Evolutionary conservation across 2,888 invertebrate genomes (phyloP).

Genomic region (Lasioglossum oenotherae): DNA sequence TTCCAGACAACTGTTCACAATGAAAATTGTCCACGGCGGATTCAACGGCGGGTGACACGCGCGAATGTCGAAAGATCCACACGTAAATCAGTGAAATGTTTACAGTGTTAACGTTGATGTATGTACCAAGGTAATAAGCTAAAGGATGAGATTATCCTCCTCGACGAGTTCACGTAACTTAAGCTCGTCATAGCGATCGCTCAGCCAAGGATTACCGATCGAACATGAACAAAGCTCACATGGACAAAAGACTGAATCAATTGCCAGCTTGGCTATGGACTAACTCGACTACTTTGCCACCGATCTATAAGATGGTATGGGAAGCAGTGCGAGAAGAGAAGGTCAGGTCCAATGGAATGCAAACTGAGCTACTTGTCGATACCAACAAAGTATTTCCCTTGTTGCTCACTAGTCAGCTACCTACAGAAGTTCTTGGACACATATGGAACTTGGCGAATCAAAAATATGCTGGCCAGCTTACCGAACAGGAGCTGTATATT

Average conservation of each 20-base stretch:
- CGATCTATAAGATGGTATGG: slow-evolving; percentile 84
- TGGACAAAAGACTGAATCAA: slow-evolving; percentile 79
- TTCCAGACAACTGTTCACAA: slow-evolving; percentile 11
- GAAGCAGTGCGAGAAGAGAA: slow-evolving; percentile 82
- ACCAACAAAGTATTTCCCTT: slow-evolving; percentile 84
- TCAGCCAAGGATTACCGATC: slow-evolving; percentile 56
- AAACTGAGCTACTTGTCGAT: slow-evolving; percentile 80
- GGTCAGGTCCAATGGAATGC: slow-evolving; percentile 69
- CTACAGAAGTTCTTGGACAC: slow-evolving; percentile 84
- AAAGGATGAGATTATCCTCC: slow-evolving; percentile 58
- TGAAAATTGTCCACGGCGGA: slow-evolving; percentile 30
- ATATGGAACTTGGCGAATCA: slow-evolving; percentile 85
- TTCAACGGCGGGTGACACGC: slow-evolving; percentile 42
- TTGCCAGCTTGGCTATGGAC: slow-evolving; percentile 84
- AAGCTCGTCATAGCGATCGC: slow-evolving; percentile 47
- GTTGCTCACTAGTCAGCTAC: slow-evolving; percentile 84
- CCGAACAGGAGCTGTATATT: slow-evolving; percentile 84
- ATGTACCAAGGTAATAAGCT: slow-evolving; percentile 62
- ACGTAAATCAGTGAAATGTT: slow-evolving; percentile 47
- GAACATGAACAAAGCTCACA: slow-evolving; percentile 75
- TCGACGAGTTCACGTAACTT: slow-evolving; percentile 63
- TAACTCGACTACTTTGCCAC: slow-evolving; percentile 82
- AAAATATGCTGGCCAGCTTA: slow-evolving; percentile 84
- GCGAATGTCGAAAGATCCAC: slow-evolving; percentile 34
- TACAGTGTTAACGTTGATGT: slow-evolving; percentile 50